Conservation (phyloP, 2,113 vertebrate genomes). For the Phylloscopus trochiloides region DNA sequence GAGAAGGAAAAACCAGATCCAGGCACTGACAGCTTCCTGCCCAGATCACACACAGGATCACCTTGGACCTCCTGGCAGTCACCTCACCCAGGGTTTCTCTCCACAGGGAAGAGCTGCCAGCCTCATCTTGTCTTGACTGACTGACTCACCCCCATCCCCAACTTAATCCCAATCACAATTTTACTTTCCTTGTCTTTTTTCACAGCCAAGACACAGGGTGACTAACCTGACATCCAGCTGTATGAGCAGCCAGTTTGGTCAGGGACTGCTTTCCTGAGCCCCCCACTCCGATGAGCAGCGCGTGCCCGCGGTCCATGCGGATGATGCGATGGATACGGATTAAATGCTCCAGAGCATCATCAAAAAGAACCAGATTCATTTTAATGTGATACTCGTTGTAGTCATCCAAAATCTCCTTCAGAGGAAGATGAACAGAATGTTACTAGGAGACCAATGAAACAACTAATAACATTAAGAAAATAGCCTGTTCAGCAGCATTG, state of each 20-base stretch:
- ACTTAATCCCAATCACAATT: not conserved
- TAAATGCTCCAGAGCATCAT: conserved; percentile 93
- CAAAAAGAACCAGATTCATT: conserved; percentile 93
- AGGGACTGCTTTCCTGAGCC: conserved; percentile 95
- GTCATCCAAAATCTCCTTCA: conserved; percentile 92
- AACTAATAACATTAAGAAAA: not conserved
- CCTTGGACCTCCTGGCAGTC: not conserved
- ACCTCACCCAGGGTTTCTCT: not conserved
- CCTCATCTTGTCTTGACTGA: not conserved
- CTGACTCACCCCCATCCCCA: fast-evolving
- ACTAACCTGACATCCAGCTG: conserved; percentile 88
- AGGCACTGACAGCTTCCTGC: not conserved
- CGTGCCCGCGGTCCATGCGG: conserved; percentile 87
- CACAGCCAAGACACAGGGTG: not conserved
- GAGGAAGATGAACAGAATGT: not conserved
- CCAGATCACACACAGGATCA: not conserved
- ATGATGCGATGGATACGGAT: conserved; percentile 87
- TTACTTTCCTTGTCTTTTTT: not conserved
- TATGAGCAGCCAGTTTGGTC: conserved; percentile 85
- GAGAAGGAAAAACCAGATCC: not conserved
- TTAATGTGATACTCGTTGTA: conserved; percentile 85
- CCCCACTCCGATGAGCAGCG: conserved; percentile 88
- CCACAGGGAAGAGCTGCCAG: not conserved
- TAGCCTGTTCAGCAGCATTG: not conserved
- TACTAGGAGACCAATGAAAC: not conserved